Percentiles rank a stretch among this genome's conserved stretches.
Evolutionary conservation across 1,140 invertebrate genomes (phyloP).

Genomic region (Cydia amplana): DNA sequence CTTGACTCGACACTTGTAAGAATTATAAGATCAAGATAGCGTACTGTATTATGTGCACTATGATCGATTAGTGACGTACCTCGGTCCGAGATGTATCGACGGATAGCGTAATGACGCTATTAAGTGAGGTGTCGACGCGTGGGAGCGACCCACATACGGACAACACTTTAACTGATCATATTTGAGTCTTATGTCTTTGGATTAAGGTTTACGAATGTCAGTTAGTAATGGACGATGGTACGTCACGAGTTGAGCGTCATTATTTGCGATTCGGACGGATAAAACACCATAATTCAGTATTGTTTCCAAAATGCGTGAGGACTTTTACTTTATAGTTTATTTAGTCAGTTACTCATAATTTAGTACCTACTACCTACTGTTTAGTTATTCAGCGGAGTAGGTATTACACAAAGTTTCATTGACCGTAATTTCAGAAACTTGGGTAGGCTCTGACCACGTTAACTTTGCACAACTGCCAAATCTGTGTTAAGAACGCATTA

Average conservation of each 20-base stretch:
- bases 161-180: background rate
- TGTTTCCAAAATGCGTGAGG: slow-evolving; percentile 52
- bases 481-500: no score
- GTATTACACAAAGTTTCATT: no score
- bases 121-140: slow-evolving; percentile 72
- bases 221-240: slow-evolving; percentile 33
- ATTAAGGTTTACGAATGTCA: no score
- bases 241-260: slow-evolving; percentile 52
- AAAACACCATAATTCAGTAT: slow-evolving; percentile 55
- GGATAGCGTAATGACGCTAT: slow-evolving; percentile 71
- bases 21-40: slow-evolving; percentile 38
- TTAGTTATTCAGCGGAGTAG: no score
- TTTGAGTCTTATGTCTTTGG: slow-evolving; percentile 43
- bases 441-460: no score
- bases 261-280: slow-evolving; percentile 67
- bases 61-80: slow-evolving; percentile 29
- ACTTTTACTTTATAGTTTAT: no score
- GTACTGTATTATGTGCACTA: background rate
- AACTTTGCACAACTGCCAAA: no score
- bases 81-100: slow-evolving; percentile 55
- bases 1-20: slow-evolving; percentile 7
- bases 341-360: no score
- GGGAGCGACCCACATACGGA: slow-evolving; percentile 64
- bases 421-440: no score
- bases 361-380: no score